Conservation (phyloP, 2,888 invertebrate genomes). For the Scelioninae gen. 2 region DNA sequence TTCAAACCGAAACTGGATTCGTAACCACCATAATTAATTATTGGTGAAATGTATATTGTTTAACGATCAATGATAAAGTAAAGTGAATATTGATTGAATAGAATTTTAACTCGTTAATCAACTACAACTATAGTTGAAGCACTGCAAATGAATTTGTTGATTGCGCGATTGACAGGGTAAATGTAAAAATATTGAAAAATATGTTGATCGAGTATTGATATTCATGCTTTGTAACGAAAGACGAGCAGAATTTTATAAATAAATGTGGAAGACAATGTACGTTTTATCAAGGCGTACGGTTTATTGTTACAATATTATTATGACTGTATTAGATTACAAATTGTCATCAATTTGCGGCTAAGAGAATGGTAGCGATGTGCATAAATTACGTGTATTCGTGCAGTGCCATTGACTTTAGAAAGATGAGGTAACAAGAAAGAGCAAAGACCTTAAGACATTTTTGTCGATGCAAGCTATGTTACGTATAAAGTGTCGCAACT, state of each 20-base stretch:
- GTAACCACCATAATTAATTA: too few relatives aligned
- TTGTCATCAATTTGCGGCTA: slow-evolving; percentile 44
- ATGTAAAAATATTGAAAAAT: too few relatives aligned
- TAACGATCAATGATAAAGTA: too few relatives aligned
- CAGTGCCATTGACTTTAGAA: slow-evolving; percentile 56
- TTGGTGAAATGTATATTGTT: too few relatives aligned
- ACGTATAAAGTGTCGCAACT: slow-evolving; percentile 60
- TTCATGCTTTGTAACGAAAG: too few relatives aligned
- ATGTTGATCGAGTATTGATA: too few relatives aligned
- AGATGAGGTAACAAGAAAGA: slow-evolving; percentile 57
- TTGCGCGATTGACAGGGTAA: too few relatives aligned
- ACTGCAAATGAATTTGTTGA: too few relatives aligned
- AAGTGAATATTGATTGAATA: too few relatives aligned
- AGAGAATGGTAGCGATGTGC: slow-evolving; percentile 21
- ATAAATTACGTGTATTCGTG: slow-evolving; percentile 12
- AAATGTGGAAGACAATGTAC: background rate
- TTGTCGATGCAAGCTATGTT: slow-evolving; percentile 58
- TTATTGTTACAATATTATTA: slow-evolving; percentile 47
- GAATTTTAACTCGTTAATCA: too few relatives aligned
- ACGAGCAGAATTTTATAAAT: slow-evolving; percentile 1
- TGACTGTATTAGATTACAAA: slow-evolving; percentile 46
- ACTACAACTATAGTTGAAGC: too few relatives aligned
- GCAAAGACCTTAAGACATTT: slow-evolving; percentile 60
- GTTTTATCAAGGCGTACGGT: background rate
- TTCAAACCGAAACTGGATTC: too few relatives aligned